These are phyloP conservation scores for Laspeyria flexula DNA, from an alignment of 2,888 invertebrate genomes.

Conservation along the genomic window DNA sequence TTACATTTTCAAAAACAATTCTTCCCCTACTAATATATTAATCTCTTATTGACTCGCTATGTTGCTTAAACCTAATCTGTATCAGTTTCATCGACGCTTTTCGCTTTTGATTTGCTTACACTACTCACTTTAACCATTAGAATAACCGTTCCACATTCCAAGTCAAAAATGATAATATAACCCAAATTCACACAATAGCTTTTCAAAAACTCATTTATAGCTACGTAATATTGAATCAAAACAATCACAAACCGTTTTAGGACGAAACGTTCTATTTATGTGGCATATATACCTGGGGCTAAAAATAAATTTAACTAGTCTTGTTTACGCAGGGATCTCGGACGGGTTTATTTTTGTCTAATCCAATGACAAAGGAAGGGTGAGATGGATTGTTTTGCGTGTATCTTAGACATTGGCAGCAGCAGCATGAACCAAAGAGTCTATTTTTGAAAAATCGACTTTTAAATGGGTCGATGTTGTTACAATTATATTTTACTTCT, in stretches of 20 bases:
- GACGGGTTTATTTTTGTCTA: constrained; percentile 24
- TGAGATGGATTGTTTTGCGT: constrained; percentile 17
- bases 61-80: too few relatives aligned
- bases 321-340: constrained; percentile 17
- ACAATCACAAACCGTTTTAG: constrained; percentile 13
- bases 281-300: constrained; percentile 16
- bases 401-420: constrained; percentile 12
- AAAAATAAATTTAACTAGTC: constrained; percentile 7
- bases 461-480: too few relatives aligned
- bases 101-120: background rate
- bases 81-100: too few relatives aligned
- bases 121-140: background rate
- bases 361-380: constrained; percentile 25
- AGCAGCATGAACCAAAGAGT: background rate
- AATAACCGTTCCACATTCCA: background rate
- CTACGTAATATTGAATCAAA: constrained; percentile 18
- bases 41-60: too few relatives aligned
- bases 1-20: too few relatives aligned
- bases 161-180: background rate
- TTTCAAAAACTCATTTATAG: constrained; percentile 1
- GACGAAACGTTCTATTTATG: constrained; percentile 24
- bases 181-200: background rate
- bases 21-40: too few relatives aligned
- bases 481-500: too few relatives aligned
- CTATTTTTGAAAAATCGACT: background rate